Evolutionary conservation across 2,888 invertebrate genomes (phyloP).

Genomic region (Epistrophe eligans): DNA sequence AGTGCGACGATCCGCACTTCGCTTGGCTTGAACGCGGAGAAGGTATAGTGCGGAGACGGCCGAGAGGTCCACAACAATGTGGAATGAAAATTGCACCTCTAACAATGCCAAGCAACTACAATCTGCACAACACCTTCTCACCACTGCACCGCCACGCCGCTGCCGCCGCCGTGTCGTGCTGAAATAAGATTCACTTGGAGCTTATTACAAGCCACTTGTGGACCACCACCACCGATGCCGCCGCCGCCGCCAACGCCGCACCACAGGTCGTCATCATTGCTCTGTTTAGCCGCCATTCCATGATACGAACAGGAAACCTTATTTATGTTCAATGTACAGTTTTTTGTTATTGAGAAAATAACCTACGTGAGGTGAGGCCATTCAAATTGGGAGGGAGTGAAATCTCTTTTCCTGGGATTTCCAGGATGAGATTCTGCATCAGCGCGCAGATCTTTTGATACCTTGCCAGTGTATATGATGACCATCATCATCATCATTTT

Average conservation of each 20-base stretch:
- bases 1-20: slow-evolving; percentile 71
- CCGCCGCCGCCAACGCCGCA: slow-evolving; percentile 3
- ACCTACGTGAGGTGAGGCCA: slow-evolving; percentile 75
- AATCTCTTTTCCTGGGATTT: slow-evolving; percentile 63
- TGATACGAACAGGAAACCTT: slow-evolving; percentile 47
- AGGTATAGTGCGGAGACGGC: background rate
- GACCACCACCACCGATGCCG: slow-evolving; percentile 40
- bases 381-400: slow-evolving; percentile 75
- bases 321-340: slow-evolving; percentile 73
- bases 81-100: slow-evolving; percentile 75
- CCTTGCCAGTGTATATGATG: slow-evolving; percentile 67
- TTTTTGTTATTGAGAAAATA: slow-evolving; percentile 71
- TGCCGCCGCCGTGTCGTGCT: too few relatives aligned
- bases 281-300: slow-evolving; percentile 23
- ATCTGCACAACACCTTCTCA: slow-evolving; percentile 74
- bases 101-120: slow-evolving; percentile 71
- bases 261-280: background rate
- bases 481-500: slow-evolving; percentile 75
- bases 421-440: slow-evolving; percentile 73
- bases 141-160: slow-evolving; percentile 38
- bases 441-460: slow-evolving; percentile 71
- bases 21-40: background rate
- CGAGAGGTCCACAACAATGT: slow-evolving; percentile 28
- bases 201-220: slow-evolving; percentile 75
- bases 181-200: slow-evolving; percentile 62